A percentile compares a stretch with the other conserved stretches of the same genome.
phyloP scores from a whole-genome alignment of 2,797 vertebrate species.

The Garrulus glandarius region DNA sequence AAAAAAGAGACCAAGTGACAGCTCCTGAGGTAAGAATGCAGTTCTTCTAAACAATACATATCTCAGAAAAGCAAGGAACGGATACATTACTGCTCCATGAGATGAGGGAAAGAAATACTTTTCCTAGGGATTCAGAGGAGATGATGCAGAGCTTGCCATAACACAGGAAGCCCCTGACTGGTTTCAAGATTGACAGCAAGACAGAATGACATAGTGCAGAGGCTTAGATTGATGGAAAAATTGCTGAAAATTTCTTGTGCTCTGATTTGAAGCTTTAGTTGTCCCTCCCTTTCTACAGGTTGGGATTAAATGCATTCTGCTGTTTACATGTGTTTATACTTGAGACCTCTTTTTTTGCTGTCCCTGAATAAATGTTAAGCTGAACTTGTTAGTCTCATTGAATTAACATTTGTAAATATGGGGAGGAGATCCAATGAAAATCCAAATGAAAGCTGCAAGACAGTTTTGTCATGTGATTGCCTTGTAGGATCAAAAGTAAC shows the following conservation, averaged over 20 bases:
- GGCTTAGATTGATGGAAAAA: not conserved
- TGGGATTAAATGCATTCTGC: not conserved
- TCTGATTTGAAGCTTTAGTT: not conserved
- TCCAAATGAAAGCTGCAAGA: not conserved
- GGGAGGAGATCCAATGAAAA: not conserved
- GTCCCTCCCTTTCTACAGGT: not conserved
- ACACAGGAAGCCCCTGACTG: fast-evolving
- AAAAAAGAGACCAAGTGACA: not conserved
- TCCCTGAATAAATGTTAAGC: not conserved
- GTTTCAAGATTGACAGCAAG: not conserved
- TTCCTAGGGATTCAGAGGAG: not conserved
- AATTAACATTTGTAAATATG: not conserved
- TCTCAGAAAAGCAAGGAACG: not conserved
- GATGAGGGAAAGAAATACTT: not conserved
- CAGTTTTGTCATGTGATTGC: not conserved
- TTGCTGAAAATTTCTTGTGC: not conserved
- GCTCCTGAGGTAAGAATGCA: not conserved
- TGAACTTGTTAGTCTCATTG: not conserved
- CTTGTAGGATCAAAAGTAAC: not conserved
- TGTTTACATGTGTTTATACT: not conserved
- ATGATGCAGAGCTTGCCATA: not conserved
- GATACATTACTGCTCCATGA: not conserved
- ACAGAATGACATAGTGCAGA: not conserved
- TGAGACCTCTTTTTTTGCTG: not conserved
- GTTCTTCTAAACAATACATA: not conserved